Base-by-base conservation (phyloP, 2,113 vertebrate genomes). In the Fulica atra region DNA sequence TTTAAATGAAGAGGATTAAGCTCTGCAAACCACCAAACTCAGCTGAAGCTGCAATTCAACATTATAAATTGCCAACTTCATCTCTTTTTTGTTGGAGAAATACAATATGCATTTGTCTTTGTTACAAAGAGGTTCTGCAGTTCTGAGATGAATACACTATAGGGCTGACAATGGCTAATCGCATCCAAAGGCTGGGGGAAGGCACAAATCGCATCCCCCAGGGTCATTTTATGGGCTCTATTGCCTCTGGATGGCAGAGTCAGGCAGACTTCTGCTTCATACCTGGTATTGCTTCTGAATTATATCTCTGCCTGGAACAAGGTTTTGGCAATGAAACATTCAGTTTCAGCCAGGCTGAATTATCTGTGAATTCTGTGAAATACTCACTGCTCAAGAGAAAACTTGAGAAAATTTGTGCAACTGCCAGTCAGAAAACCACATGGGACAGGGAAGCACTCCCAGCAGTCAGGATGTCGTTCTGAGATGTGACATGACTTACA, bases 21-120 rank as follows among this genome's bases (percentile, higher is more conserved):
- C 40, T 89, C 95, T 85, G 38, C 88, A 92, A 96, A 87, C 40
- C 81, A 92, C 63, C 53, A 83, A 81, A 82, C 68, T 89, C 5
- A 0, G 76, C 51, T 92, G 68, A 97, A 94, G 93, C 57, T 94
- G 44, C 78, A 86, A 87, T 86, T 87, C 63, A 87, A 92, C 61
- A 79, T 69, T 93, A 79, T 68, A 86, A 96, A 96, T 89, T 87
- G 70, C 80, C 89, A 92, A 20, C 51, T 89, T 81, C 84, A 91
- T 88, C 90, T 93, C 61, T 48, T 72, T 89, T 90, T 71, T 76
- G 80, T 40, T 87, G 63, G 54, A 94, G 73, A 95, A 96, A 81
- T 65, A 97, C 77, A 93, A 60, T 88, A 87, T 72, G 51, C 38
- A 68, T 91, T 96, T 92, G 86, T 88, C 95, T 94, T 96, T 93